A percentile compares a stretch with the other conserved stretches of the same genome.
Conservation (phyloP, 1,140 invertebrate species). For the Apolygus lucorum region DNA sequence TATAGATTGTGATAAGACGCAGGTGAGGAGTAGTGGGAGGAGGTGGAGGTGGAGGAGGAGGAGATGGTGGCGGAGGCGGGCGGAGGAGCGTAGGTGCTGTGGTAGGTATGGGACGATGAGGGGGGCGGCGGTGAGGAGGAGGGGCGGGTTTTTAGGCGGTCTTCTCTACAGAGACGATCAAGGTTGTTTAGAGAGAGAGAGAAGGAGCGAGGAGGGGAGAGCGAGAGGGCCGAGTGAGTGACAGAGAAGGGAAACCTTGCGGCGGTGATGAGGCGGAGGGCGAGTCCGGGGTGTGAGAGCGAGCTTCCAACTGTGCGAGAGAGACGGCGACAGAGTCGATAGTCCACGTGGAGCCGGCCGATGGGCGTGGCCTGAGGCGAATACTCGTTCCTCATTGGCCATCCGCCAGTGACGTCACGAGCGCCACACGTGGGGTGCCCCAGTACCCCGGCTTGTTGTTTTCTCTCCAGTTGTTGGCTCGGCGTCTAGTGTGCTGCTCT, state of each 20-base stretch:
- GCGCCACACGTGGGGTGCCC: neutral
- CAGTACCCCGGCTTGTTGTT: neutral
- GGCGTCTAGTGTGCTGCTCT: neutral
- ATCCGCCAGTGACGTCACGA: neutral
- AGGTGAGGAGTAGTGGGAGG: neutral
- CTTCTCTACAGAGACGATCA: neutral
- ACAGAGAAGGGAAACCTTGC: neutral
- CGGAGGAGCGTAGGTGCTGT: neutral
- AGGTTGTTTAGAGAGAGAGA: neutral
- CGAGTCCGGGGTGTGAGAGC: neutral
- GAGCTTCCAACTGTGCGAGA: neutral
- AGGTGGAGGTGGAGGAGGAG: neutral
- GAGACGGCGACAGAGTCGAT: neutral
- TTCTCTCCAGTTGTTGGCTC: neutral
- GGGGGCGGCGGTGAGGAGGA: neutral
- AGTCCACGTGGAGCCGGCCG: neutral
- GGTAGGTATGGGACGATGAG: neutral
- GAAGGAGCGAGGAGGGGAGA: neutral
- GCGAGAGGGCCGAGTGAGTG: neutral
- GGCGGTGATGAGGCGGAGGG: neutral
- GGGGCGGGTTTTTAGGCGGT: neutral
- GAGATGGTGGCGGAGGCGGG: neutral
- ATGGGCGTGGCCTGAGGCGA: neutral
- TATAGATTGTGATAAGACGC: neutral
- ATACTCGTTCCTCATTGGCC: neutral